phyloP scores from a whole-genome alignment of 2,113 vertebrate species.

The Platysteira castanea region DNA sequence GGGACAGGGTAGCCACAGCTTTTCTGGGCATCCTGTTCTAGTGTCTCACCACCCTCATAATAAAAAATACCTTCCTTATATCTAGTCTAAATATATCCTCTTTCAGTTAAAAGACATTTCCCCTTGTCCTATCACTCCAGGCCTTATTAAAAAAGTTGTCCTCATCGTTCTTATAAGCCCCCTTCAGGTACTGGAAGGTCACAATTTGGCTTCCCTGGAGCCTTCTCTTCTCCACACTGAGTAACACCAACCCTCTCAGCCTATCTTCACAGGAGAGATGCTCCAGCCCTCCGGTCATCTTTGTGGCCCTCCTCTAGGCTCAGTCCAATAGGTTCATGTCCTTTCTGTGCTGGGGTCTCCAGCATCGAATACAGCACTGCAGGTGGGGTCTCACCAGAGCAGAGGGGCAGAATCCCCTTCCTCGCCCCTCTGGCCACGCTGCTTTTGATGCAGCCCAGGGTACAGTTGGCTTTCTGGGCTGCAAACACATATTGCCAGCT shows the following conservation, averaged over 20 bases:
- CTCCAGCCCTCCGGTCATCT: not conserved
- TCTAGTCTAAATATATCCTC: not conserved
- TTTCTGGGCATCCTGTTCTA: not conserved
- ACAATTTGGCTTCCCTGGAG: not conserved
- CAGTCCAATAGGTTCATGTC: not conserved
- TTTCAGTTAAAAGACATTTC: not conserved
- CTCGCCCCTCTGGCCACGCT: fast-evolving
- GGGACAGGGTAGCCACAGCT: not conserved
- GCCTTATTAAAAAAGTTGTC: not conserved
- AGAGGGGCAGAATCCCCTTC: not conserved
- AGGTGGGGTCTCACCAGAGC: not conserved
- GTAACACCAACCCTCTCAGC: not conserved
- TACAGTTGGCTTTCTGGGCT: not conserved
- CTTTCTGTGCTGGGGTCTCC: not conserved
- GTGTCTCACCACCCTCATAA: not conserved
- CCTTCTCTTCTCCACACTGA: not conserved
- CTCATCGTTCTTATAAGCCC: not conserved
- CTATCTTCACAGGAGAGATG: not conserved
- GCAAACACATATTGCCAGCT: not conserved
- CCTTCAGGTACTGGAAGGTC: not conserved
- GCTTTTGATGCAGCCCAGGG: not conserved
- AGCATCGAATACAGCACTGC: not conserved
- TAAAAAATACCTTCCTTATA: not conserved
- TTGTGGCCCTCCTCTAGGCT: not conserved
- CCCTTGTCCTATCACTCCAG: not conserved